phyloP scores from a whole-genome alignment of 2,888 invertebrate species.

The Heliconius ethilla region DNA sequence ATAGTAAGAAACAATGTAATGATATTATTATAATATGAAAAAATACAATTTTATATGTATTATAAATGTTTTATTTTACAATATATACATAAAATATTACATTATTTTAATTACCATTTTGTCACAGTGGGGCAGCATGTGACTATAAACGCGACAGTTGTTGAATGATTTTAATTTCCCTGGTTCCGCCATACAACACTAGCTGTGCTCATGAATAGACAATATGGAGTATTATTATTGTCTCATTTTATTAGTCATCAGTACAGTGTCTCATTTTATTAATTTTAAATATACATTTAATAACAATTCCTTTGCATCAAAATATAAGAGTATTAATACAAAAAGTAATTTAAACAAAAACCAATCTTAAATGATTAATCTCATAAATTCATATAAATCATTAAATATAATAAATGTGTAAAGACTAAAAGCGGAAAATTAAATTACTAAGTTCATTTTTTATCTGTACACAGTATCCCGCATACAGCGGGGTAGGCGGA shows the following conservation, averaged over 20 bases:
- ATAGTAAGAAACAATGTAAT: not conserved
- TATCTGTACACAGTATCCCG: not conserved
- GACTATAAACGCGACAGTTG: not conserved
- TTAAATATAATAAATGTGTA: not conserved
- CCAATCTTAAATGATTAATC: not conserved
- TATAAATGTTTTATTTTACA: conserved; percentile 4
- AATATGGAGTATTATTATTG: not conserved
- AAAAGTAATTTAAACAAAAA: not conserved
- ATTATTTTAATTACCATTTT: not conserved
- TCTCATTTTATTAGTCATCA: too few species aligned
- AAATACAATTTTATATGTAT: not conserved
- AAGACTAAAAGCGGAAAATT: not conserved
- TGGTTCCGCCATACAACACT: not conserved
- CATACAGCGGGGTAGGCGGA: not conserved
- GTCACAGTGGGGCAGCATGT: too few species aligned
- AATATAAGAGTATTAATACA: not conserved
- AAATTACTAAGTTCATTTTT: not conserved
- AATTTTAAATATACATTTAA: not conserved
- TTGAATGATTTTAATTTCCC: not conserved
- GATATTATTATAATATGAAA: not conserved
- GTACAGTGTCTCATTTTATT: not conserved
- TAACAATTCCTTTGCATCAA: not conserved
- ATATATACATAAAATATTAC: not conserved
- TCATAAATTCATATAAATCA: not conserved
- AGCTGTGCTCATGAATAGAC: not conserved